These are phyloP conservation scores for Ophion slaviceki DNA, from an alignment of 2,888 invertebrate genomes.

Conservation along the genomic window DNA sequence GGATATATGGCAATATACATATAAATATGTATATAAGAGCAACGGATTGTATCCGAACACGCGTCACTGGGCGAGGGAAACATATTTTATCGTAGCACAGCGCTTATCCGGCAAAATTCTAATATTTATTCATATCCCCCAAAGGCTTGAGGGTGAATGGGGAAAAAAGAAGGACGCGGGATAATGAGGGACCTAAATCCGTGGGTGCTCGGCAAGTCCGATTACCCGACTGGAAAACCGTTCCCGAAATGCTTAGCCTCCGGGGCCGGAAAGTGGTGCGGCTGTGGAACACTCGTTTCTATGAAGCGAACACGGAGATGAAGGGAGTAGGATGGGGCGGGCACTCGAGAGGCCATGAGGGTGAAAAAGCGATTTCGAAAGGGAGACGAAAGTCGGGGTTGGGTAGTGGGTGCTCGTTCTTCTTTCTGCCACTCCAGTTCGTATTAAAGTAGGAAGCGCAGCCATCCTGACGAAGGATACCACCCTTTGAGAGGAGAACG, in stretches of 20 bases:
- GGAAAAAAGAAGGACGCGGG: constrained; percentile 20
- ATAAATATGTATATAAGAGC: background rate
- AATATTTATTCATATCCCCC: constrained; percentile 81
- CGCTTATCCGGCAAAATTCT: constrained; percentile 81
- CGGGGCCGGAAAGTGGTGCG: constrained; percentile 78
- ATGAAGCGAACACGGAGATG: constrained; percentile 42
- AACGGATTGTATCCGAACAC: constrained; percentile 53
- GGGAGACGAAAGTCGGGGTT: constrained; percentile 30
- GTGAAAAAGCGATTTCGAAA: constrained; percentile 56
- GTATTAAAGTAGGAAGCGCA: constrained; percentile 41
- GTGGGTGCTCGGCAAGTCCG: constrained; percentile 65
- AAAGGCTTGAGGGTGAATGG: constrained; percentile 44
- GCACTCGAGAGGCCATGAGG: constrained; percentile 36
- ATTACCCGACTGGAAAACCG: constrained; percentile 80
- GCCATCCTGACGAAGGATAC: constrained; percentile 51
- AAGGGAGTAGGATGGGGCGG: constrained; percentile 16
- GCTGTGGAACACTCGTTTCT: constrained; percentile 78
- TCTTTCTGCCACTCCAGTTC: constrained; percentile 33
- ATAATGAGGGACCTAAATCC: constrained; percentile 25
- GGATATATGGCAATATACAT: no score
- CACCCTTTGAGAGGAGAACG: constrained; percentile 24
- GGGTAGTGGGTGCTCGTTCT: constrained; percentile 34
- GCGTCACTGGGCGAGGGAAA: constrained; percentile 74
- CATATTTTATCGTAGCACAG: constrained; percentile 81
- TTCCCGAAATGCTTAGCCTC: constrained; percentile 76